Evolutionary conservation across 2,888 invertebrate species (phyloP).

Genomic region (Panopea generosa): DNA sequence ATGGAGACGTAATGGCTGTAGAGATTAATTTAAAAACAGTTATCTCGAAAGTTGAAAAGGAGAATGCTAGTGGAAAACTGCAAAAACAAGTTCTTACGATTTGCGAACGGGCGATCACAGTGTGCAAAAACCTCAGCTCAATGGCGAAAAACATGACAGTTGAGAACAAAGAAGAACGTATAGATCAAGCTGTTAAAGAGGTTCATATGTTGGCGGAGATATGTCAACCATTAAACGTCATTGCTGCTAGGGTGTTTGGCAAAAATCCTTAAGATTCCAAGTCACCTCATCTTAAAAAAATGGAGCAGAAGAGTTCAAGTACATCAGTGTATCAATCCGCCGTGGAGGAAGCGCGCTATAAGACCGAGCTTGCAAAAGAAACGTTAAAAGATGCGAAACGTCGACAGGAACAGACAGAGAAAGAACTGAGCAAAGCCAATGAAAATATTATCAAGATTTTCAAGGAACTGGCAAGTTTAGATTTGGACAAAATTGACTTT

Average conservation of each 20-base stretch:
- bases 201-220: background rate
- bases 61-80: background rate
- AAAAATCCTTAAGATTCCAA: background rate
- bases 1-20: background rate
- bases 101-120: background rate
- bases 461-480: background rate
- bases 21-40: background rate
- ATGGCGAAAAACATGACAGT: background rate
- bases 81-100: background rate
- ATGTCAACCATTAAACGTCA: background rate
- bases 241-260: background rate
- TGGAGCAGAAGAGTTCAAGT: constrained; percentile 1
- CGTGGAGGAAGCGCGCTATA: background rate
- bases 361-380: constrained; percentile 11
- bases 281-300: constrained; percentile 6
- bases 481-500: constrained; percentile 1
- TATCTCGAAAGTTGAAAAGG: background rate
- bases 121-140: background rate
- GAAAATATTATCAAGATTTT: constrained; percentile 2
- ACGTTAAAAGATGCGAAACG: constrained; percentile 4
- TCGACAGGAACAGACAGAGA: background rate
- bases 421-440: background rate
- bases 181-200: background rate
- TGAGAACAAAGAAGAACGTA: background rate
- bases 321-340: background rate